These are phyloP conservation scores for Eucriotettix oculatus DNA, from an alignment of 2,888 invertebrate species.

Conservation along the genomic window DNA sequence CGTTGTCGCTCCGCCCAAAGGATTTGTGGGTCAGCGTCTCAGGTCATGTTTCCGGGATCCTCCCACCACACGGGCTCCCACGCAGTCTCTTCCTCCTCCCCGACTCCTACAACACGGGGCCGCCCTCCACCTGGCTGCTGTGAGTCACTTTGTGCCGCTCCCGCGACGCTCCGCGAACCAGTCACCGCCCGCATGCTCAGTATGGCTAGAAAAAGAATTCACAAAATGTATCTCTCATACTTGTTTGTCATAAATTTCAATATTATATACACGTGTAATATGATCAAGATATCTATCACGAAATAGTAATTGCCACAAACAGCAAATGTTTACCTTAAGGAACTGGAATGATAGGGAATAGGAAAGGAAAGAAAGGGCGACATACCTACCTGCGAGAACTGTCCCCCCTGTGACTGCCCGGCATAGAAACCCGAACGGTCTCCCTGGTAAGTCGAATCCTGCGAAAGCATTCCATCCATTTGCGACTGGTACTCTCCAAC, in stretches of 20 bases:
- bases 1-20: too few relatives aligned
- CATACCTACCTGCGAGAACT: conserved; percentile 22
- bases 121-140: conserved; percentile 2
- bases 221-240: not conserved
- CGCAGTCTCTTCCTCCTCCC: too few relatives aligned
- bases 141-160: conserved; percentile 7
- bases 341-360: not conserved
- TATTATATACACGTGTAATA: not conserved
- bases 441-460: conserved; percentile 75
- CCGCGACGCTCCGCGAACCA: conserved; percentile 10
- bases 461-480: conserved; percentile 86
- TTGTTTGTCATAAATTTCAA: not conserved
- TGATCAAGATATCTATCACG: not conserved
- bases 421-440: conserved; percentile 23
- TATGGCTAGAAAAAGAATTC: conserved; percentile 10
- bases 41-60: too few relatives aligned
- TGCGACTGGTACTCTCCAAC: conserved; percentile 78
- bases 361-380: not conserved
- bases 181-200: conserved; percentile 12
- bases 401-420: conserved; percentile 24
- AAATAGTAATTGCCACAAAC: not conserved
- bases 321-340: not conserved
- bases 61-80: too few relatives aligned
- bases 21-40: too few relatives aligned
- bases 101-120: not conserved